phyloP scores from a whole-genome alignment of 2,888 invertebrate genomes.

The Mythimna impura region DNA sequence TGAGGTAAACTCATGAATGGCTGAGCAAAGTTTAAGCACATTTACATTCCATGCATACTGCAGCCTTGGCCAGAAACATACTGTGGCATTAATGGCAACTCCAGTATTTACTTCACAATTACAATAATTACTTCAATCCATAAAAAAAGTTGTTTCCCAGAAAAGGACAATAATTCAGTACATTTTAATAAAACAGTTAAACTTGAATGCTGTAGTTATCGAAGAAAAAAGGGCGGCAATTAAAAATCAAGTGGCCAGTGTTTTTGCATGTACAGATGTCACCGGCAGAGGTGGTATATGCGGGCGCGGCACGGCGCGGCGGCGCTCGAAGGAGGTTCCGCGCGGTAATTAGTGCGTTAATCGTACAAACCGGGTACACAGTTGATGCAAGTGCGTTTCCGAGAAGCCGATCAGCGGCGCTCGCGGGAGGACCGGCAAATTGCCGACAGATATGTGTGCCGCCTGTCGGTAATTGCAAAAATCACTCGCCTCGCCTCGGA shows the following conservation, averaged over 20 bases:
- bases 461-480: constrained; percentile 88
- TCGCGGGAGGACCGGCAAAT: constrained; percentile 86
- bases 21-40: constrained; percentile 41
- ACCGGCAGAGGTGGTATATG: constrained; percentile 52
- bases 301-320: constrained; percentile 28
- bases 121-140: constrained; percentile 19
- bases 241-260: constrained; percentile 41
- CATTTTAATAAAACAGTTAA: constrained; percentile 41
- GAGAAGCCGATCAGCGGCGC: constrained; percentile 85
- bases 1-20: constrained; percentile 57
- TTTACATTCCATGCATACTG: constrained; percentile 42
- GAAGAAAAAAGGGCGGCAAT: constrained; percentile 40
- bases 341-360: constrained; percentile 87
- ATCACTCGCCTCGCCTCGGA: constrained; percentile 78
- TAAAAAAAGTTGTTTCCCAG: constrained; percentile 20
- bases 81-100: constrained; percentile 24
- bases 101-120: constrained; percentile 35
- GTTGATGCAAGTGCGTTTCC: constrained; percentile 87
- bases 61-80: constrained; percentile 38
- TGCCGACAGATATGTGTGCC: constrained; percentile 88
- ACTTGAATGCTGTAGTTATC: constrained; percentile 16
- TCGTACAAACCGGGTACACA: constrained; percentile 78
- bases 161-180: constrained; percentile 17
- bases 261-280: constrained; percentile 52
- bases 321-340: constrained; percentile 54